phyloP scores from a whole-genome alignment of 2,113 vertebrate species.

The Pangasianodon gigas region DNA sequence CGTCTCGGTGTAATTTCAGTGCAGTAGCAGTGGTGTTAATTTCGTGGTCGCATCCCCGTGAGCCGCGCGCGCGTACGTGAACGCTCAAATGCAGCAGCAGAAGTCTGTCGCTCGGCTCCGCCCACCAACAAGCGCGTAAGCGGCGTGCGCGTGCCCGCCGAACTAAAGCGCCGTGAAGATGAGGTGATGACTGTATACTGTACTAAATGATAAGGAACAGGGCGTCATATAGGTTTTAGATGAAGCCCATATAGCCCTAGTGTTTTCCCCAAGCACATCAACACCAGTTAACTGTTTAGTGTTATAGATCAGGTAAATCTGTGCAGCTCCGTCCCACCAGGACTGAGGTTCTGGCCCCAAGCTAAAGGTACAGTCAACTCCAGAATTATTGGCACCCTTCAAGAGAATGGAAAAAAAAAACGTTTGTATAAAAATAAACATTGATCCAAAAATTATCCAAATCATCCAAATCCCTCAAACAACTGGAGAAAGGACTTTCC shows the following conservation, averaged over 20 bases:
- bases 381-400: background rate
- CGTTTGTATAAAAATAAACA: background rate
- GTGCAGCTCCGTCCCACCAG: background rate
- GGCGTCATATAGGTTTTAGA: background rate
- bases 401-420: background rate
- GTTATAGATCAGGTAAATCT: background rate
- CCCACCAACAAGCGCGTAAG: conserved; percentile 40
- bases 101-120: conserved; percentile 21
- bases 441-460: background rate
- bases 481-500: too few species aligned
- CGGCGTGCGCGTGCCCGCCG: conserved; percentile 26
- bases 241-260: background rate
- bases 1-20: conserved; percentile 36
- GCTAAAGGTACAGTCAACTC: background rate
- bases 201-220: background rate
- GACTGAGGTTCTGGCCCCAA: background rate
- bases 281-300: background rate
- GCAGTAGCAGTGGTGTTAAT: conserved; percentile 35
- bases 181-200: background rate
- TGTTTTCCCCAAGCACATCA: background rate
- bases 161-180: background rate
- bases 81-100: conserved; percentile 48
- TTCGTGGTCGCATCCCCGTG: conserved; percentile 53
- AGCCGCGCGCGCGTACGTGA: conserved; percentile 35
- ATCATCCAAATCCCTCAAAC: background rate